phyloP scores from a whole-genome alignment of 2,797 vertebrate species.

The Characodon lateralis region DNA sequence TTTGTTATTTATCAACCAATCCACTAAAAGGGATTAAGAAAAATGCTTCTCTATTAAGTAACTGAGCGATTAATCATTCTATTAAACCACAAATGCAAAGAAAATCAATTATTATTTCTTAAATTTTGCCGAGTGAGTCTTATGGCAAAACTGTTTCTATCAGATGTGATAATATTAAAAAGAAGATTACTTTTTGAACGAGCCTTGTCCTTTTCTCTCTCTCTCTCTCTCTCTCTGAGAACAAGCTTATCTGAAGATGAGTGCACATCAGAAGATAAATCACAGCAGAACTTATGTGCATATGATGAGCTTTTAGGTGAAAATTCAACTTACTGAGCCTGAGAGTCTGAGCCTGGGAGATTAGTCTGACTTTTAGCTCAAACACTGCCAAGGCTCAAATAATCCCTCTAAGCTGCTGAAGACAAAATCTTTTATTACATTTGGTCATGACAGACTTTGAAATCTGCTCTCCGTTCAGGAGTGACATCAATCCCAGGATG shows the following conservation, averaged over 20 bases:
- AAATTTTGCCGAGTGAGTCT: slow-evolving; percentile 25
- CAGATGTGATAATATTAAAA: slow-evolving; percentile 32
- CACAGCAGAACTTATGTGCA: slow-evolving; percentile 34
- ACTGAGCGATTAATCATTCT: neutral
- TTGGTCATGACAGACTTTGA: slow-evolving; percentile 2
- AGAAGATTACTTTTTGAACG: slow-evolving; percentile 43
- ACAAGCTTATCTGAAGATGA: slow-evolving; percentile 28
- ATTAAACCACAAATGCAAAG: slow-evolving; percentile 3
- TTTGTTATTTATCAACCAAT: slow-evolving; percentile 22
- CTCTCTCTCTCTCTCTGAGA: slow-evolving; percentile 15
- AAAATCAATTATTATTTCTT: slow-evolving; percentile 5
- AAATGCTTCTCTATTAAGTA: neutral
- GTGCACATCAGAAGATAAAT: slow-evolving; percentile 35
- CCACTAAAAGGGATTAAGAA: slow-evolving; percentile 35
- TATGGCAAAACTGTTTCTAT: slow-evolving; percentile 38
- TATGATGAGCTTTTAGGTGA: slow-evolving; percentile 39
- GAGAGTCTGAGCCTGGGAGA: slow-evolving; percentile 34
- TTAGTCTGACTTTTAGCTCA: slow-evolving; percentile 38
- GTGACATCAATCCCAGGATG: neutral
- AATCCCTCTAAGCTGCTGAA: slow-evolving; percentile 9
- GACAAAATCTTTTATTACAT: slow-evolving; percentile 10
- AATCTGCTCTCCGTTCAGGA: neutral
- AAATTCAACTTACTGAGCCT: slow-evolving; percentile 26
- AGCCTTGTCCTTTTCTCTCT: slow-evolving; percentile 12
- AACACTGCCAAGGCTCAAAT: slow-evolving; percentile 15